Base-by-base conservation (phyloP, 2,113 vertebrate genomes). In the Excalfactoria chinensis region DNA sequence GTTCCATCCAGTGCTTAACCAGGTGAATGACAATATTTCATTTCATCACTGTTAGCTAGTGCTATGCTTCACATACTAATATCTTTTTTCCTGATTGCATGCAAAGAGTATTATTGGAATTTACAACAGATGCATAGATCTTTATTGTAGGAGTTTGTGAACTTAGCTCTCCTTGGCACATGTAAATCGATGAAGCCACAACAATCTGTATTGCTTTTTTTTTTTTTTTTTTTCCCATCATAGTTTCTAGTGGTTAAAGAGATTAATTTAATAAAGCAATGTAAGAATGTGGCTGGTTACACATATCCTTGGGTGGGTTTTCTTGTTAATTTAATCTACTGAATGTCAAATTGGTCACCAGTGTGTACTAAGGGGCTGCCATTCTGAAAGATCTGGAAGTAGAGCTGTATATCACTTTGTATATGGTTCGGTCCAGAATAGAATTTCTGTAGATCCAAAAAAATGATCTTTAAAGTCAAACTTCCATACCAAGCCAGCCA, bases 11-110 rank as follows among this genome's bases (percentile, higher is more conserved):
- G 62, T 82, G 70, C 46, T 84, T 72, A 89, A 79, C 11, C 35
- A 92, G 48, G 35, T 84, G 84, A 84, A 66, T 62, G 62, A 81
- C n/a, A 94, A 71, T 78, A 90, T 69, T 93, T 93, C n/a, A 30
- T 7, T 70, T 66, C 30, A 79, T 84, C 83, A 48, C 56, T 84
- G 28, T 66, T 76, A 89, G 28, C 28, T 93, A 66, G 32, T 37
- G 13, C 19, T 21, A 6, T 78, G 43, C 4, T 89, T 82, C 32
- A 41, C 1, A 2, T 51, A 44, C 17, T 51, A 64, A 26, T 87
- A 81, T 55, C 67, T 55, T 26, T 15, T 53, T 79, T 9, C 37
- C 73, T 87, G 49, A 34, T 8, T 44, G 34, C 14, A 68, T 11
- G 9, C 30, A 64, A 77, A 58, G 37, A 60, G 20, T 30, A 21